Evolutionary conservation across 1,140 invertebrate species (phyloP), one percentile per base, ranked within the genome.

Genomic region (Drusus annulatus): DNA sequence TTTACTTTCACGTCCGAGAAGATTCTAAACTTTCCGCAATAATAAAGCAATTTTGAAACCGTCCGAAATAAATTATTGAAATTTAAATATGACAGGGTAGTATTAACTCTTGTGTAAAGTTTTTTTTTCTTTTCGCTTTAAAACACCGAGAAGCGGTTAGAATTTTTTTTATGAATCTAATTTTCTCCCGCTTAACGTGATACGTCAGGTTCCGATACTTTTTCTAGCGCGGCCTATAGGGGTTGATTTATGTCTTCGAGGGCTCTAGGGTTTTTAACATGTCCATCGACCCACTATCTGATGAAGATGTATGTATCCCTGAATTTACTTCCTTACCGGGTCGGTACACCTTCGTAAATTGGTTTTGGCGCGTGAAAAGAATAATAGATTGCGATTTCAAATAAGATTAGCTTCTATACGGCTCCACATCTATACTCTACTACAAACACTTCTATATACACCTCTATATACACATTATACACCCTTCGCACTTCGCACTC

Each of bases 201-300:
- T 54, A 74, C 51, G 71, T 74, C 71, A 74, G 52, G 71, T 74
- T 54, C 50, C 71, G 50, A 54, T 54, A 74, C 71, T 65, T 65
- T 65, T n/a, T 31, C 62, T n/a, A 25, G 63, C 62, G 63, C 51
- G 69, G 76, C 65, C 80, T 81, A 81, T 73, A 31, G 54, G 54
- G 62, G 80, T 76, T 81, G 80, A 81, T 81, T 81, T 81, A 81
- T 81, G 68, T 78, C 76, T 73, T 36, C 76, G 76, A 73, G 80
- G 71, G 52, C 80, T 60, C 68, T 28, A 50, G 80, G 80, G 76
- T 81, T 81, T 80, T 81, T 81, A 81, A 78, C 77, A 31, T 75
- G 80, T 81, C 80, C 76, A 81, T 81, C 68, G 80, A 31, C 51
- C 56, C 50, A 23, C 71, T 74, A 74, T 74, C 71, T 74, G 71